Evolutionary conservation across 2,888 invertebrate genomes (phyloP).

Genomic region (Cephus pygmeus): DNA sequence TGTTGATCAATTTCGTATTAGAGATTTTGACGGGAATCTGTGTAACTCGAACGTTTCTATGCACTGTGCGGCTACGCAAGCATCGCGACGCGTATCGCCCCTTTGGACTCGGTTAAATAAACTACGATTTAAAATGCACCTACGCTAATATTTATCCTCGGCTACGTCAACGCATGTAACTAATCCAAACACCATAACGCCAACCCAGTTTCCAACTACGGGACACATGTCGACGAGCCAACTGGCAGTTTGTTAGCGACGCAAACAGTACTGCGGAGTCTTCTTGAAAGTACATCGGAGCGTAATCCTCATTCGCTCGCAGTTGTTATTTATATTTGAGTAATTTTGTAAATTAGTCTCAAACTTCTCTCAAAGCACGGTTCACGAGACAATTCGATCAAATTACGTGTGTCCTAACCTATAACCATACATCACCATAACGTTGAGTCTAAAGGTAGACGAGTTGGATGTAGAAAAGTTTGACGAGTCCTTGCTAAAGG

Average conservation of each 20-base stretch:
- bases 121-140: slow-evolving; percentile 15
- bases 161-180: slow-evolving; percentile 37
- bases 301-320: background rate
- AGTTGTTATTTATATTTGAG: background rate
- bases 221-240: slow-evolving; percentile 8
- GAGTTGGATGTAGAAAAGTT: background rate
- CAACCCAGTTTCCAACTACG: slow-evolving; percentile 12
- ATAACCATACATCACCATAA: too few relatives aligned
- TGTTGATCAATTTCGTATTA: too few relatives aligned
- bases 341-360: background rate
- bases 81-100: background rate
- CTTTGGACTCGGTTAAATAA: slow-evolving; percentile 26
- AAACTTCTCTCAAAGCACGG: background rate
- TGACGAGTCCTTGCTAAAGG: background rate
- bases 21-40: background rate
- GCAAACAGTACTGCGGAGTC: background rate
- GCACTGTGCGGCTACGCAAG: background rate
- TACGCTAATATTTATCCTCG: slow-evolving; percentile 40
- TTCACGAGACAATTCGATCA: background rate
- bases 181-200: slow-evolving; percentile 46
- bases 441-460: background rate
- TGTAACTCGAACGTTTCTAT: background rate
- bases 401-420: background rate
- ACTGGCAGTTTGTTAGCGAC: background rate
- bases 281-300: background rate